Evolutionary conservation across 2,888 invertebrate genomes (phyloP).

Genomic region (Hofmannophila pseudospretella): DNA sequence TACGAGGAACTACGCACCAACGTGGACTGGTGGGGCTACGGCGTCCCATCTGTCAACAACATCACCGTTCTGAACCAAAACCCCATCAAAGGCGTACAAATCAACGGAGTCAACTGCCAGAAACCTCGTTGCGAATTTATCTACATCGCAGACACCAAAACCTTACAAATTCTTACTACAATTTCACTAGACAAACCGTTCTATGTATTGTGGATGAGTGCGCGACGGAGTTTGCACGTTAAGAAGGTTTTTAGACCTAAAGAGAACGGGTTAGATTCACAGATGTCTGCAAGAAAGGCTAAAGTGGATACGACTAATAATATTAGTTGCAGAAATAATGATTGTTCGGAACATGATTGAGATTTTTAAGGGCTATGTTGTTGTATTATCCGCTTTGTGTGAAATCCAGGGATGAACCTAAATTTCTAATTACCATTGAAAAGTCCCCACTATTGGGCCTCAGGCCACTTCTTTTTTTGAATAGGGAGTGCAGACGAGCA

Average conservation of each 20-base stretch:
- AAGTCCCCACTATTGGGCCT: no score
- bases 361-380: no score
- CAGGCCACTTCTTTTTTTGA: no score
- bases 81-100: conserved; percentile 35
- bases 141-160: conserved; percentile 35
- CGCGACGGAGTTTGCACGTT: no score
- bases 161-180: conserved; percentile 45
- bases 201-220: conserved; percentile 39
- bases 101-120: conserved; percentile 41
- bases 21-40: conserved; percentile 67
- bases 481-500: no score
- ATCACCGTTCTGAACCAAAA: conserved; percentile 36
- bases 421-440: no score
- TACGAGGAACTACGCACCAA: conserved; percentile 31
- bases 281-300: no score
- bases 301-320: no score
- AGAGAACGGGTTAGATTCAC: no score
- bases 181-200: conserved; percentile 53
- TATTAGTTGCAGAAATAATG: neutral
- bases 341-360: neutral
- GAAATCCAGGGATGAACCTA: no score
- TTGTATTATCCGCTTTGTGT: no score
- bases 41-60: conserved; percentile 54
- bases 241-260: no score
- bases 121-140: conserved; percentile 37